Evolutionary conservation across 2,797 vertebrate genomes (phyloP), one percentile per base, ranked within the genome.

Genomic region (Catostomus latipinnis): DNA sequence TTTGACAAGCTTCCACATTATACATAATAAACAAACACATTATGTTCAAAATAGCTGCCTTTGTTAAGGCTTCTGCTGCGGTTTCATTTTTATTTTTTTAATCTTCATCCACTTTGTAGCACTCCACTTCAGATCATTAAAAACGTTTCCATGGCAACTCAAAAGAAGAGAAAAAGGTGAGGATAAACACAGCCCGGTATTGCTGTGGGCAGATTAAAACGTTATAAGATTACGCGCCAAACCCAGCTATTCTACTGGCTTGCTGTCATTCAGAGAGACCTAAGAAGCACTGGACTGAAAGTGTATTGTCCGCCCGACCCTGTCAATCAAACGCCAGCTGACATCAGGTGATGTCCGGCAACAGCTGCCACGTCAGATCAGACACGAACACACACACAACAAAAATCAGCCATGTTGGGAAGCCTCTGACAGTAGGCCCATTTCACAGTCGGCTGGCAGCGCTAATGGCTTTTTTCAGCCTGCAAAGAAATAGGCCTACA

Each of bases 361-460:
- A 76, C 52, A 76, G 68, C 76, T 76, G 65, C 65, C 4, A 16
- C 0, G 62, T 66, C 72, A 75, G 71, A 60, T 58, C 46, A 56
- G 2, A 34, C 50, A 60, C 49, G 48, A 16, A 57, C 50, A 69
- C 71, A 61, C 54, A 71, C 74, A 74, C n/a, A 57, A 56, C 71
- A 74, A 73, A 78, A 74, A 62, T 46, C 71, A n/a, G 66, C 80
- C 76, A 79, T 84, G 76, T 84, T 57, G 67, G 72, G 68, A 80
- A 80, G 72, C 68, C 69, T 68, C 71, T 10, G 66, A 76, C 74
- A 50, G 74, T 71, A 66, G 14, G 78, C 69, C 78, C 86, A 91
- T 93, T 93, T 92, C 91, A 93, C 92, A 92, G 92, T 90, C 90
- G 89, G 89, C 79, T 86, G 89, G 81, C 78, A 84, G 81, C 67